Percentiles rank a stretch among this genome's conserved stretches.
Evolutionary conservation across 2,888 invertebrate genomes (phyloP).

Genomic region (Leistus spinibarbis): DNA sequence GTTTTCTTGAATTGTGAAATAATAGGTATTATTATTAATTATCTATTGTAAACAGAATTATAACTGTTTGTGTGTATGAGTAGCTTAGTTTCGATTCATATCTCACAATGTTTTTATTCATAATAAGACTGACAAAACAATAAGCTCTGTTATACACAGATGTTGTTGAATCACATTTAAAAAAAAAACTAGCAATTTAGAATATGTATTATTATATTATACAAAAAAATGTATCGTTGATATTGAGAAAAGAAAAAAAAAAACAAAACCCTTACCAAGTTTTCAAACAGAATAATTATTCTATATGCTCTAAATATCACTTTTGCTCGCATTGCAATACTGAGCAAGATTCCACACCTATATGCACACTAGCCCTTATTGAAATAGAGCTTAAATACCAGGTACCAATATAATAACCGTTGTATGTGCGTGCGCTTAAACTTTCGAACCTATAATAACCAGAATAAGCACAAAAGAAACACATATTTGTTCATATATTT

Average conservation of each 20-base stretch:
- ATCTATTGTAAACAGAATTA: conserved; percentile 30
- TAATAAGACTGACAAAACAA: conserved; percentile 40
- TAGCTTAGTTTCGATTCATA: conserved; percentile 38
- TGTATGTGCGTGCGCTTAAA: no score
- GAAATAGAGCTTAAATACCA: no score
- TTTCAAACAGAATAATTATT: conserved; percentile 31
- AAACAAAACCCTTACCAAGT: conserved; percentile 10
- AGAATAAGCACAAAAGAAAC: no score
- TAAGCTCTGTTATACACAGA: conserved; percentile 38
- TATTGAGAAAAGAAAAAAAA: conserved; percentile 22
- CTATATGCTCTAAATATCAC: conserved; percentile 34
- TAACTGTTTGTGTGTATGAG: conserved; percentile 33
- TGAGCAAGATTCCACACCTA: conserved; percentile 15
- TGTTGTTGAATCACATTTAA: conserved; percentile 39
- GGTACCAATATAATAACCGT: no score
- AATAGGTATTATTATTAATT: conserved; percentile 21
- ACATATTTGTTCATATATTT: no score
- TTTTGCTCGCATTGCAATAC: conserved; percentile 30
- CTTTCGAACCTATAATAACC: no score
- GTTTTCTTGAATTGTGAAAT: conserved; percentile 18
- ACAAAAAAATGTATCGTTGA: conserved; percentile 35
- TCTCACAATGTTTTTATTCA: conserved; percentile 40
- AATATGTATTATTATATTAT: conserved; percentile 36
- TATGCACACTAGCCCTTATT: not conserved
- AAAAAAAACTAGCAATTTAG: conserved; percentile 29